Evolutionary conservation across 2,888 invertebrate species (phyloP).

Genomic region (Stenurella melanura): DNA sequence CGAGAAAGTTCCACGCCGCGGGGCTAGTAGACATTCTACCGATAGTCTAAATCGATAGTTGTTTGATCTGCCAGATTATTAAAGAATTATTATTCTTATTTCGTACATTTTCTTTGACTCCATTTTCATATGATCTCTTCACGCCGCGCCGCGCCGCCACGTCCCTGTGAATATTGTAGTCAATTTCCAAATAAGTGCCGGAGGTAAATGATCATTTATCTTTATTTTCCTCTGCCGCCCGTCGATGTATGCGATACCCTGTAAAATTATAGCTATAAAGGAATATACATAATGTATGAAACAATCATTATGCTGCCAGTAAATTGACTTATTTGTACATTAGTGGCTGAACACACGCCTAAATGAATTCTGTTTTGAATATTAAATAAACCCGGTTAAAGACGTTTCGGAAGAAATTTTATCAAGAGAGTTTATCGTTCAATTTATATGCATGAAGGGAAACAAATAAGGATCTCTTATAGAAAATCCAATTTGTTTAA

Average conservation of each 20-base stretch:
- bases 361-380: neutral
- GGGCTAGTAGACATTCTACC: too few relatives aligned
- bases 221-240: too few relatives aligned
- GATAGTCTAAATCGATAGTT: too few relatives aligned
- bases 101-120: too few relatives aligned
- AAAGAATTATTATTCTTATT: too few relatives aligned
- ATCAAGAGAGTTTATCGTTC: constrained; percentile 24
- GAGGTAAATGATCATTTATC: too few relatives aligned
- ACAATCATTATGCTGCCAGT: neutral
- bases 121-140: too few relatives aligned
- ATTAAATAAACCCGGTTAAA: constrained; percentile 26
- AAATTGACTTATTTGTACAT: constrained; percentile 17
- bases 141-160: too few relatives aligned
- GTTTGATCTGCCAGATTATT: too few relatives aligned
- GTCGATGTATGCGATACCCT: neutral
- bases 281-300: neutral
- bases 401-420: constrained; percentile 8
- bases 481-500: constrained; percentile 35
- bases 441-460: constrained; percentile 39
- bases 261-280: neutral
- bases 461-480: constrained; percentile 28
- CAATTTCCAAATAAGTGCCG: too few relatives aligned
- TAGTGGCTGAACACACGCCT: neutral
- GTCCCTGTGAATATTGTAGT: too few relatives aligned
- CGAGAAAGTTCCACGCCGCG: too few relatives aligned